These are phyloP conservation scores for Agrilus planipennis DNA, from an alignment of 1,140 invertebrate species.

Conservation along the genomic window DNA sequence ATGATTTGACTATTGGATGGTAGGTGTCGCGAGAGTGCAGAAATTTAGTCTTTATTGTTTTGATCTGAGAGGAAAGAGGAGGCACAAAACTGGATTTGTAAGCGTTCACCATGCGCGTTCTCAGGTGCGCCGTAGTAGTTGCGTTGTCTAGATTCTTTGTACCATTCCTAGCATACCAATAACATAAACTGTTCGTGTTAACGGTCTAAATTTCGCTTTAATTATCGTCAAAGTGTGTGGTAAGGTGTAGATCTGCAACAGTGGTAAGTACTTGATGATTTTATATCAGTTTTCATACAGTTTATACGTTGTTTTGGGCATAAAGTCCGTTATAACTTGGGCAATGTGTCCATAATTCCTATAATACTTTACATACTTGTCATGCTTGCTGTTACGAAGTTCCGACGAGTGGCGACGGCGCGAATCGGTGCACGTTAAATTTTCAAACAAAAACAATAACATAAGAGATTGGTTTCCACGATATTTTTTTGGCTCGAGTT, in stretches of 20 bases:
- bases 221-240: conserved; percentile 42
- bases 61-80: conserved; percentile 7
- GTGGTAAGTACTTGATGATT: conserved; percentile 51
- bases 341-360: conserved; percentile 61
- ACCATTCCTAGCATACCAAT: conserved; percentile 88
- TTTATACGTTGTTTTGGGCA: conserved; percentile 37
- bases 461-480: too few relatives aligned
- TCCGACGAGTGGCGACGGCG: conserved; percentile 26
- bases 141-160: conserved; percentile 91
- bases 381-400: conserved; percentile 43
- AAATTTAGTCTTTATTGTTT: not conserved
- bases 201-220: conserved; percentile 55
- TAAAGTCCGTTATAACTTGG: conserved; percentile 52
- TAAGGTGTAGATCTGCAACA: conserved; percentile 45
- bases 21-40: not conserved
- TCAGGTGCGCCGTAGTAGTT: conserved; percentile 66
- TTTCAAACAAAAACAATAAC: conserved; percentile 8
- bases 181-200: conserved; percentile 70
- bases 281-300: conserved; percentile 43
- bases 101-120: conserved; percentile 63
- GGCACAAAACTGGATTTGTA: conserved; percentile 30
- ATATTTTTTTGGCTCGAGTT: too few relatives aligned
- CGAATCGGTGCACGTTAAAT: conserved; percentile 14
- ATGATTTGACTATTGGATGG: not conserved
- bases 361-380: conserved; percentile 71